Evolutionary conservation across 2,888 invertebrate species (phyloP).

Genomic region (Brachylomia viminalis): DNA sequence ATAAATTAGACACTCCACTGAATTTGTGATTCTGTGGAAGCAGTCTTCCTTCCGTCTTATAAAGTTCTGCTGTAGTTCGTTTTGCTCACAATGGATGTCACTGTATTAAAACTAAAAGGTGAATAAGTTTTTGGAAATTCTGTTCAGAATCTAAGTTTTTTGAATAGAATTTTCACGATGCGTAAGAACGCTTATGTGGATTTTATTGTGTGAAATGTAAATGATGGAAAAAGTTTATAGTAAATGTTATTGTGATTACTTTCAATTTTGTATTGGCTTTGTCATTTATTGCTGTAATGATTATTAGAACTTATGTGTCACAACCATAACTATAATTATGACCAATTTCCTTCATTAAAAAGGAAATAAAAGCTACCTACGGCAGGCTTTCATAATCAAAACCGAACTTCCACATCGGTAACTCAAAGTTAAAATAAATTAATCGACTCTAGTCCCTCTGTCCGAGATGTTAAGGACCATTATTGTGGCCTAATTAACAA

Average conservation of each 20-base stretch:
- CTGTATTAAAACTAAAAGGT: conserved; percentile 33
- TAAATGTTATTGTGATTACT: not conserved
- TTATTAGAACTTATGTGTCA: not conserved
- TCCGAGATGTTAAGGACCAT: conserved; percentile 41
- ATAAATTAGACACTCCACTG: conserved; percentile 68
- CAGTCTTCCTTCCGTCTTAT: conserved; percentile 63
- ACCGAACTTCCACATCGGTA: conserved; percentile 44
- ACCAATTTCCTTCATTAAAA: conserved; percentile 32
- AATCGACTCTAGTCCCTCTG: conserved; percentile 57
- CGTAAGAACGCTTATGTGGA: too few relatives aligned
- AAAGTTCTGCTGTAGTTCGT: conserved; percentile 55
- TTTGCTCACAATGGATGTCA: conserved; percentile 49
- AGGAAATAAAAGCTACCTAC: conserved; percentile 32
- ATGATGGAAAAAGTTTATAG: not conserved
- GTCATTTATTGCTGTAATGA: not conserved
- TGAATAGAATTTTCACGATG: not conserved
- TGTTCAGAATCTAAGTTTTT: not conserved
- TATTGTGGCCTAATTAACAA: conserved; percentile 55
- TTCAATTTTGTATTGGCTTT: not conserved
- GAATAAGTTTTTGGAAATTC: conserved; percentile 1
- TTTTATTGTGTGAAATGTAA: not conserved
- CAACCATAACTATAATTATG: conserved; percentile 4
- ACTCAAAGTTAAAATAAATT: conserved; percentile 52
- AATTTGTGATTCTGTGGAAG: conserved; percentile 55
- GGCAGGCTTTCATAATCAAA: conserved; percentile 35